These are phyloP conservation scores for Pollimyrus isidori DNA, from an alignment of 2,113 vertebrate species.

Conservation along the genomic window DNA sequence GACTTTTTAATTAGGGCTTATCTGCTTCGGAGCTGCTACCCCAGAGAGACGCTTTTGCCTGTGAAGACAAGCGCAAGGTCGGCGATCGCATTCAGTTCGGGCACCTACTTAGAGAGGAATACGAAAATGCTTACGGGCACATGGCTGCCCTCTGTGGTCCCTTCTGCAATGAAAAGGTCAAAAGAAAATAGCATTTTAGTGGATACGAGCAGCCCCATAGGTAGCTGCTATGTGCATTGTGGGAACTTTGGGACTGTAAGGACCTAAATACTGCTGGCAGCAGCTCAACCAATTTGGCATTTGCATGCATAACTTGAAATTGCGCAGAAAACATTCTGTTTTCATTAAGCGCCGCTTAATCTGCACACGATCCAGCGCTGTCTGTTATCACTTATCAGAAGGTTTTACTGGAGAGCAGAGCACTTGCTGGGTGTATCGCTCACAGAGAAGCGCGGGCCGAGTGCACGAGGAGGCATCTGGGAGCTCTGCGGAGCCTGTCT, in stretches of 20 bases:
- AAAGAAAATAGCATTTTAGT: constrained; percentile 6
- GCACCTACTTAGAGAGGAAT: constrained; percentile 1
- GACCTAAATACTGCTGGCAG: constrained; percentile 35
- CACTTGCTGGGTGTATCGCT: background rate
- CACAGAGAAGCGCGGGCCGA: background rate
- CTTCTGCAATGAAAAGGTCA: constrained; percentile 21
- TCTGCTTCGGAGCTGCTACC: background rate
- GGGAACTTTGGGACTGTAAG: constrained; percentile 33
- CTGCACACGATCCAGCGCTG: constrained; percentile 11
- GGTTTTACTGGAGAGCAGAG: constrained; percentile 9
- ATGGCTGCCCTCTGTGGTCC: constrained; percentile 22
- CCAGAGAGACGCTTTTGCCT: background rate
- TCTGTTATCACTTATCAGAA: constrained; percentile 13
- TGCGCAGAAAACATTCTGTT: constrained; percentile 11
- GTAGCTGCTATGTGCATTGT: constrained; percentile 36
- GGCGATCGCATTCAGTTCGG: constrained; percentile 16
- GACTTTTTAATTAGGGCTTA: constrained; percentile 3
- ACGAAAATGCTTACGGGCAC: constrained; percentile 11
- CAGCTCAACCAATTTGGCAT: constrained; percentile 31
- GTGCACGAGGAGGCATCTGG: background rate
- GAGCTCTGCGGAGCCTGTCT: background rate
- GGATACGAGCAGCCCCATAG: constrained; percentile 17
- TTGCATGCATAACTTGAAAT: background rate
- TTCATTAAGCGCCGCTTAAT: background rate
- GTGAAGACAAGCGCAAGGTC: background rate